Conservation (phyloP, 2,888 invertebrate genomes). For the Linnaemya tessellans region DNA sequence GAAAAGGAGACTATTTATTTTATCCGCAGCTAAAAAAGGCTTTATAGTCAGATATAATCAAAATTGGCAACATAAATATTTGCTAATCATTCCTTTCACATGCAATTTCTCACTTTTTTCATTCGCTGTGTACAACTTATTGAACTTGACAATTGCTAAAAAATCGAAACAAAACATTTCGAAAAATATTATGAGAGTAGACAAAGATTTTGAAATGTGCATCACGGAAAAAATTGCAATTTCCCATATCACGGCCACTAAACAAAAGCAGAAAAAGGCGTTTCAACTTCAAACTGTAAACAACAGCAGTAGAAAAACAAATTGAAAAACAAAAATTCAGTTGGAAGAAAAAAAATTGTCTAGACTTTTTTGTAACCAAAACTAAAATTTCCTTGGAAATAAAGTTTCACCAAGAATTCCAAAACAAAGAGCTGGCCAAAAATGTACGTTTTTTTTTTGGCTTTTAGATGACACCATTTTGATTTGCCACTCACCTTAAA, state of each 20-base stretch:
- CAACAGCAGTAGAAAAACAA: too few relatives aligned
- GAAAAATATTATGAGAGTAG: background rate
- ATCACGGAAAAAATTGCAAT: background rate
- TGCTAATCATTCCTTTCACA: too few relatives aligned
- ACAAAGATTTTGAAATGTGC: too few relatives aligned
- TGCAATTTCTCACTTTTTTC: too few relatives aligned
- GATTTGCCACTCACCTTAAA: slow-evolving; percentile 56
- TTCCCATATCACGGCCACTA: background rate
- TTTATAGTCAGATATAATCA: too few relatives aligned
- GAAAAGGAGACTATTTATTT: too few relatives aligned
- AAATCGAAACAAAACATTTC: too few relatives aligned
- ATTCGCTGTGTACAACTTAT: too few relatives aligned
- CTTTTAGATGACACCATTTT: slow-evolving; percentile 62
- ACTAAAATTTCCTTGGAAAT: background rate
- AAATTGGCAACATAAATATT: too few relatives aligned
- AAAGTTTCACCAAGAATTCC: slow-evolving; percentile 8
- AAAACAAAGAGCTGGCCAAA: slow-evolving; percentile 1
- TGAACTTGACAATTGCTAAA: too few relatives aligned
- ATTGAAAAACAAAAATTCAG: background rate
- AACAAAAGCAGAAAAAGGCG: background rate
- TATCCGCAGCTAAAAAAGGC: too few relatives aligned
- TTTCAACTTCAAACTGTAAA: background rate
- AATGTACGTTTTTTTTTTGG: slow-evolving; percentile 1
- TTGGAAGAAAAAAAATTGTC: slow-evolving; percentile 18
- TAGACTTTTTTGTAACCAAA: slow-evolving; percentile 33